These are phyloP conservation scores for Anoplolepis gracilipes DNA, from an alignment of 1,140 invertebrate genomes.

Conservation along the genomic window DNA sequence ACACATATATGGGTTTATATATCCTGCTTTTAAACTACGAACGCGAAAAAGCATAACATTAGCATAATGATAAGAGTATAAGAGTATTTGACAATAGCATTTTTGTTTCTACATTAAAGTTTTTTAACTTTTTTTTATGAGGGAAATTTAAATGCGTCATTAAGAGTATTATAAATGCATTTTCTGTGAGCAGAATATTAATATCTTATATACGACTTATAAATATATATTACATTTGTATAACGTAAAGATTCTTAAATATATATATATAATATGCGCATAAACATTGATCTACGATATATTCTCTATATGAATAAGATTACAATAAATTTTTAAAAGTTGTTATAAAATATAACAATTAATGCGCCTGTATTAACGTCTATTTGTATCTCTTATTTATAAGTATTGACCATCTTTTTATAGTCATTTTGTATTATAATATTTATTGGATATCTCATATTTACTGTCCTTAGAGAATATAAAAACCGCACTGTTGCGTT, in stretches of 20 bases:
- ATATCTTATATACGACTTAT: conserved; percentile 21
- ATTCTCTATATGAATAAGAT: conserved; percentile 21
- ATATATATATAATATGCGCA: conserved; percentile 40
- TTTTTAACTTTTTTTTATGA: background rate
- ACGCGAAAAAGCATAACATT: conserved; percentile 35
- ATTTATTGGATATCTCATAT: conserved; percentile 18
- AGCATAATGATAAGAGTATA: conserved; percentile 3
- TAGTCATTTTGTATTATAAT: conserved; percentile 38
- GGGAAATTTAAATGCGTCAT: conserved; percentile 42
- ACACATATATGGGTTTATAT: background rate
- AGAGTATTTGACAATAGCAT: conserved; percentile 20
- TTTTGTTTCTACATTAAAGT: conserved; percentile 18
- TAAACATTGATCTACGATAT: conserved; percentile 44
- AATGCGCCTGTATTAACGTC: conserved; percentile 40
- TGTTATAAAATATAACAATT: conserved; percentile 63
- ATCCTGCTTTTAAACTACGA: conserved; percentile 8
- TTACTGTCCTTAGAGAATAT: conserved; percentile 9
- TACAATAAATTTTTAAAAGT: conserved; percentile 56
- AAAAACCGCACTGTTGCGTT: conserved; percentile 5
- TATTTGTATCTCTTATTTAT: conserved; percentile 44
- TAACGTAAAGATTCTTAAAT: conserved; percentile 37
- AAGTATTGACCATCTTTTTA: conserved; percentile 22
- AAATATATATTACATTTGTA: conserved; percentile 21
- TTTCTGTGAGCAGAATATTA: conserved; percentile 13
- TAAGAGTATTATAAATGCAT: conserved; percentile 53